Conservation (phyloP, 2,113 vertebrate species). For the Herpailurus yagouaroundi region DNA sequence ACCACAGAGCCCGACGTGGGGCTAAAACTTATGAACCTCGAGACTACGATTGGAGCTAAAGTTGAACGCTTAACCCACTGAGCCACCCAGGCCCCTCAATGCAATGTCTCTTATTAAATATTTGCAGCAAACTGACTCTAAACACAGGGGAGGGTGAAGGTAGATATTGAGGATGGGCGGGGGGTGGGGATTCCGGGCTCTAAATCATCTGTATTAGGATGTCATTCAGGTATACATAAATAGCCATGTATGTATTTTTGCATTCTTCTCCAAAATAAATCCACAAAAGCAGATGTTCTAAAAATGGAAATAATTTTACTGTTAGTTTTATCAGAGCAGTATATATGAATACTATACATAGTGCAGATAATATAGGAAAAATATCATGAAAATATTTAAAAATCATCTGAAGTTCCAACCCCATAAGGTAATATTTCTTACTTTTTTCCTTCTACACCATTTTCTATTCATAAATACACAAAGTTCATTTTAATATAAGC, state of each 20-base stretch:
- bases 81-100: neutral
- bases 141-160: neutral
- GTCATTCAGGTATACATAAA: neutral
- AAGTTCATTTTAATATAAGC: neutral
- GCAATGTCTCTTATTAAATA: neutral
- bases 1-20: no score
- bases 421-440: neutral
- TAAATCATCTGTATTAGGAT: neutral
- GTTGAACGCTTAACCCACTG: no score
- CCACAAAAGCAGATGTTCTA: neutral
- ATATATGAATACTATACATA: neutral
- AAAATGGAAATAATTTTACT: neutral
- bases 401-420: neutral
- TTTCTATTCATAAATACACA: slow-evolving; percentile 20
- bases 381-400: slow-evolving; percentile 18
- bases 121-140: neutral
- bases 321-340: neutral
- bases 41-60: no score
- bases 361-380: neutral
- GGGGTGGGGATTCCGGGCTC: neutral
- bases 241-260: neutral
- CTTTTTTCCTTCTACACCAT: neutral
- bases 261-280: slow-evolving; percentile 28
- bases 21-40: no score
- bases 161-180: neutral